These are phyloP conservation scores for Melanotaenia nigrans DNA, from an alignment of 2,797 vertebrate genomes.

Conservation along the genomic window DNA sequence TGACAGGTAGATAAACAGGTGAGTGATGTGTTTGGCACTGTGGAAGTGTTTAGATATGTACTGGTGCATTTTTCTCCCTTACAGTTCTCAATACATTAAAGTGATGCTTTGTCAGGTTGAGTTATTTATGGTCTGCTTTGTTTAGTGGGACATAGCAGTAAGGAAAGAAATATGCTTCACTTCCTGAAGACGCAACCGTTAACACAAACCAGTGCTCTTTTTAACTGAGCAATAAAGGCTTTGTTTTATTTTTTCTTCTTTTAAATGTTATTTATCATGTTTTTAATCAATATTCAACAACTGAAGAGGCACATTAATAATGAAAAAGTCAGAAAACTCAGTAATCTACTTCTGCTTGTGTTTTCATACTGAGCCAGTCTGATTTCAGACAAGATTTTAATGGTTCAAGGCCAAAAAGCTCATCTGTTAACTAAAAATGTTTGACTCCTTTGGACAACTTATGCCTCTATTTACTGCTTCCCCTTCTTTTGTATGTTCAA, in stretches of 20 bases:
- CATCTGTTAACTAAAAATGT: background rate
- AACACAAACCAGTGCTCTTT: background rate
- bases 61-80: constrained; percentile 4
- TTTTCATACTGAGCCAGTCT: background rate
- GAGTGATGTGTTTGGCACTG: background rate
- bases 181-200: background rate
- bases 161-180: background rate
- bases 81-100: background rate
- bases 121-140: background rate
- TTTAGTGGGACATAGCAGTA: background rate
- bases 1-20: background rate
- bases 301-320: background rate
- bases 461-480: background rate
- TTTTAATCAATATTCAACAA: background rate
- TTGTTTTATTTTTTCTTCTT: background rate
- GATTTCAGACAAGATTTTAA: background rate
- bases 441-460: background rate
- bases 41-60: background rate
- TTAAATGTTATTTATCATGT: background rate
- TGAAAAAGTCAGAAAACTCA: constrained; percentile 11
- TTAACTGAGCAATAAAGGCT: background rate
- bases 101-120: constrained; percentile 12
- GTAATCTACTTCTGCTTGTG: background rate
- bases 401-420: background rate
- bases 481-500: background rate